Evolutionary conservation across 1,140 invertebrate species (phyloP), one percentile per base, ranked within the genome.

Genomic region (Riptortus pedestris): DNA sequence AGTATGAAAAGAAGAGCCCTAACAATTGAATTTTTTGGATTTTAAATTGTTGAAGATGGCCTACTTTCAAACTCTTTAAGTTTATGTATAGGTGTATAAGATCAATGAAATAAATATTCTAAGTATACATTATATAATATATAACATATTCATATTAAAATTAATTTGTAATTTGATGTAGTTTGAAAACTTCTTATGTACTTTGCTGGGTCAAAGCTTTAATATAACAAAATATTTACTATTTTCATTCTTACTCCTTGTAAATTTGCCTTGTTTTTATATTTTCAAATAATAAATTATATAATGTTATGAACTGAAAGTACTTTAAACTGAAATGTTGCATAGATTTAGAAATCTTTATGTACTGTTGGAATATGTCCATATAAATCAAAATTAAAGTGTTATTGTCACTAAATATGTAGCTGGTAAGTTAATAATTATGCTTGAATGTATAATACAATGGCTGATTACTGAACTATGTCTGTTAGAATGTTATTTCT

Each of bases 171-270:
- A 1, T 55, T 55, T 55, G 24, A 26, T 24, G 24, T 22, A 14
- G 16, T 14, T 24, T 24, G 24, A 22, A 24, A 55, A 55, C 22
- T 20, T 55, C 51, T 55, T 55, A 26, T 55, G 51, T 24, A 22
- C 18, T 55, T 55, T 55, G 51, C 51, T 55, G 51, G 51, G 51
- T 55, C 24, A 55, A 55, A 55, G 51, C 51, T 55, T 55, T 55
- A 55, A 55, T 27, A 24, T 55, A 55, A 14, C 51, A 55, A 55
- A 24, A 24, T 55, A 55, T 55, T 55, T 24, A 18, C 16, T 22
- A 16, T 24, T 55, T 55, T 55, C 51, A 38, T 38, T 38, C 5
- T 38, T 27, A 4, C 22, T 4, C 12, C 51, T 24, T 55, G 51
- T 55, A 55, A 24, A 55, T 55, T 55, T 7, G 16, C 24, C 24